These are phyloP conservation scores for Hemitrygon akajei DNA, from an alignment of 2,797 vertebrate genomes.

Conservation along the genomic window DNA sequence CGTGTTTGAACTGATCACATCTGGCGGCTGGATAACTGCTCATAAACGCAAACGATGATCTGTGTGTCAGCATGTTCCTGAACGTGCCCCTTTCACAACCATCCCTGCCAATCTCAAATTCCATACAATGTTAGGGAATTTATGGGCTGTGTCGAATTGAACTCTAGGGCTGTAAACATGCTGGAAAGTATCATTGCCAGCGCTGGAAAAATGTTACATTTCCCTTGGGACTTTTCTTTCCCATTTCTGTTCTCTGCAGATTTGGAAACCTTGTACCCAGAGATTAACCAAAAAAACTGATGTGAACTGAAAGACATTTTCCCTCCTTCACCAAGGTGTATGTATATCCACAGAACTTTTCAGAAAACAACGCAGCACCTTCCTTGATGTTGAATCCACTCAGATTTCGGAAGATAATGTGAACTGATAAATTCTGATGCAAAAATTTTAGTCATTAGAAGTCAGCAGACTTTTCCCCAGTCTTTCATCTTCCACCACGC, in stretches of 20 bases:
- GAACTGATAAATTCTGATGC: neutral
- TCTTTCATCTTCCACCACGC: too few relatives aligned
- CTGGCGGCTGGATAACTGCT: too few relatives aligned
- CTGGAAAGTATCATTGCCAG: conserved; percentile 5
- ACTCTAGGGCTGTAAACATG: neutral
- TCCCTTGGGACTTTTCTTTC: neutral
- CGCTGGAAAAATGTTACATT: neutral
- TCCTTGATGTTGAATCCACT: neutral
- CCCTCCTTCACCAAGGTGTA: neutral
- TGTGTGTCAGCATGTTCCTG: neutral
- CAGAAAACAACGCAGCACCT: neutral
- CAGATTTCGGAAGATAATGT: neutral
- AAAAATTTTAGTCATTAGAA: too few relatives aligned
- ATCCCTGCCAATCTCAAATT: neutral
- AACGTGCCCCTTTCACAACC: neutral
- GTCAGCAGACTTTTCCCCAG: too few relatives aligned
- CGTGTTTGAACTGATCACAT: too few relatives aligned
- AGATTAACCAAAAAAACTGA: neutral
- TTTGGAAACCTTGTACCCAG: neutral
- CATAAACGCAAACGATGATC: too few relatives aligned
- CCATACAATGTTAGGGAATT: neutral
- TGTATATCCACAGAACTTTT: neutral
- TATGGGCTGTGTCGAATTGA: neutral
- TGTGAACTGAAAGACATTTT: neutral
- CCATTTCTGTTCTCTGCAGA: neutral